Conservation (phyloP, 2,113 vertebrate genomes). For the Anhinga anhinga region DNA sequence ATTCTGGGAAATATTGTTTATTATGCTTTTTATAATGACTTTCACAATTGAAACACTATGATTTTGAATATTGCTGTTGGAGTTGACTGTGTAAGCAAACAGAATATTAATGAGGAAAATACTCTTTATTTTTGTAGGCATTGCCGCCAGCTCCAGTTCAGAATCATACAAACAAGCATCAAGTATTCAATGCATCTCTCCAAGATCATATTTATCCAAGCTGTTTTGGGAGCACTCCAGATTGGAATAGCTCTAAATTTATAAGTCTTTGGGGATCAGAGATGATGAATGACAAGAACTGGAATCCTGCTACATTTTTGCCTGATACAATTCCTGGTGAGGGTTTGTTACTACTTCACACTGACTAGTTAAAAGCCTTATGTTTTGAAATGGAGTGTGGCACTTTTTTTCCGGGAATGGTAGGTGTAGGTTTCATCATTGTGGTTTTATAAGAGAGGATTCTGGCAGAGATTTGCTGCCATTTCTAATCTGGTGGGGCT, state of each 20-base stretch:
- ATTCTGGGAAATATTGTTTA: background rate
- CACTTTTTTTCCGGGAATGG: background rate
- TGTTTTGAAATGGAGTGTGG: background rate
- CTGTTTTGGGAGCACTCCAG: conserved; percentile 88
- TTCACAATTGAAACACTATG: background rate
- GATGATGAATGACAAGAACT: conserved; percentile 94
- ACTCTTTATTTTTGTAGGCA: conserved; percentile 76
- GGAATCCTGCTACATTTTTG: conserved; percentile 91
- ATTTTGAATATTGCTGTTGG: conserved; percentile 34
- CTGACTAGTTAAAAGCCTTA: conserved; percentile 13
- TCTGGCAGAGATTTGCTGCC: background rate
- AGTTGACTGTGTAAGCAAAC: conserved; percentile 22
- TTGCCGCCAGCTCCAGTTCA: conserved; percentile 86
- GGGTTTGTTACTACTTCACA: conserved; percentile 52
- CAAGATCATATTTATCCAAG: conserved; percentile 95
- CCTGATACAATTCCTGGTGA: conserved; percentile 93
- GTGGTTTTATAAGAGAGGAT: background rate
- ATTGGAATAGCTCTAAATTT: conserved; percentile 96
- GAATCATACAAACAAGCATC: conserved; percentile 91
- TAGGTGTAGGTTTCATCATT: background rate
- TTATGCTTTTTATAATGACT: background rate
- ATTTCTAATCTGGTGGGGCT: background rate
- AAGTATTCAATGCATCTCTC: conserved; percentile 89
- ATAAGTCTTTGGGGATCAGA: conserved; percentile 96
- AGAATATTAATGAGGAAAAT: conserved; percentile 62